Conservation (phyloP, 2,797 vertebrate genomes). For the Silurus lanzhouensis region DNA sequence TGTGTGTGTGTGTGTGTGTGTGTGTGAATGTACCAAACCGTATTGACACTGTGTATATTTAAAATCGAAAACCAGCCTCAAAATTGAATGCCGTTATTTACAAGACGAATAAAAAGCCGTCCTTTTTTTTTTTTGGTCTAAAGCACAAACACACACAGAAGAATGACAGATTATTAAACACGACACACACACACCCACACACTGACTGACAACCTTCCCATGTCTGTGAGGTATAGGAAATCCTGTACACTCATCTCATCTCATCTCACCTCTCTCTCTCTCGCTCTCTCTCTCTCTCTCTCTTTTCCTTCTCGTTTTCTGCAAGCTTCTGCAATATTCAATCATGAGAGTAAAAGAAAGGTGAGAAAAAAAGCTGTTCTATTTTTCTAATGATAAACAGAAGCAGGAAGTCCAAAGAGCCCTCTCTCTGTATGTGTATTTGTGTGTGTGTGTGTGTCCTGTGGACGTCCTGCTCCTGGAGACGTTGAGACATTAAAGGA, state of each 20-base stretch:
- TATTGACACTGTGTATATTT: constrained; percentile 61
- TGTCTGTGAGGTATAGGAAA: constrained; percentile 24
- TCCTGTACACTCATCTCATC: constrained; percentile 34
- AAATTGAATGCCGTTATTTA: constrained; percentile 38
- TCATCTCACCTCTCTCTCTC: constrained; percentile 58
- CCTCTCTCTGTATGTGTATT: constrained; percentile 18
- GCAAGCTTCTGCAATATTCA: constrained; percentile 78
- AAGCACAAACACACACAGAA: constrained; percentile 72
- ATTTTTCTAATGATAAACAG: constrained; percentile 84
- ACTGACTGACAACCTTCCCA: constrained; percentile 4
- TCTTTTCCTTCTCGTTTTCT: constrained; percentile 24
- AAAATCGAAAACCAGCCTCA: constrained; percentile 73
- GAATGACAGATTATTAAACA: neutral
- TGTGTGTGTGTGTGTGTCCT: constrained; percentile 62
- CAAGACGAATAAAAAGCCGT: constrained; percentile 67
- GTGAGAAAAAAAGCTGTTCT: constrained; percentile 70
- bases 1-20: constrained; percentile 7
- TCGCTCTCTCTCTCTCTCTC: constrained; percentile 54
- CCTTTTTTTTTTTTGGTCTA: constrained; percentile 50
- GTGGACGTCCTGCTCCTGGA: constrained; percentile 70
- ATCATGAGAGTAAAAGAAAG: constrained; percentile 56
- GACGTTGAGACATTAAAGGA: constrained; percentile 81
- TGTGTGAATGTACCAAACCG: constrained; percentile 35
- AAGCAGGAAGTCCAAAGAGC: constrained; percentile 75
- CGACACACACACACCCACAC: neutral